Percentiles rank a stretch among this genome's conserved stretches.
Evolutionary conservation across 2,113 vertebrate species (phyloP).

Genomic region (Pyrgilauda ruficollis): DNA sequence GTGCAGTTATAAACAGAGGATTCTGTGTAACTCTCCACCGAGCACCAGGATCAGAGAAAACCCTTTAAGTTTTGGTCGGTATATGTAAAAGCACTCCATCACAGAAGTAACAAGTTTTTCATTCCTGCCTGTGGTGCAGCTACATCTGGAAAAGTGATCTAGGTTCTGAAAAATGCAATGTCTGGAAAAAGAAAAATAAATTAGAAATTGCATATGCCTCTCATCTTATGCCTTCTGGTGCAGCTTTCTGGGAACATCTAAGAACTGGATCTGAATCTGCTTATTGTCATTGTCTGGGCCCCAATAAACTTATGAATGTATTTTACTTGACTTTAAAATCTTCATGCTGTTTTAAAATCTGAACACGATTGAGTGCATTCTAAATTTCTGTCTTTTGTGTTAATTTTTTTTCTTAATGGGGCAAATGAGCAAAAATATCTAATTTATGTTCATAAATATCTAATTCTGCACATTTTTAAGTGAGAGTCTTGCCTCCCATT

Average conservation of each 20-base stretch:
- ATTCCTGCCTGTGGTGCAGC: not conserved
- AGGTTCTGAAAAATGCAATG: not conserved
- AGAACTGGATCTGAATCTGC: not conserved
- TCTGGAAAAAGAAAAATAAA: not conserved
- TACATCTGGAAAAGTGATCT: not conserved
- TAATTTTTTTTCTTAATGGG: no score
- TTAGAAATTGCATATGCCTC: not conserved
- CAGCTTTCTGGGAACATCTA: not conserved
- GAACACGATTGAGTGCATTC: not conserved
- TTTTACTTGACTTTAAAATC: not conserved
- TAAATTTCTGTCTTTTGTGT: not conserved
- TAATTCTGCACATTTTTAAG: not conserved
- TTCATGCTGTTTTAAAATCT: not conserved
- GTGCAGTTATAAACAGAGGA: not conserved
- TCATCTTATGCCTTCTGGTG: not conserved
- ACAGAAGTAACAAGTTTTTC: not conserved
- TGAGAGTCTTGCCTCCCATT: fast-evolving
- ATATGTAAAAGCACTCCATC: not conserved
- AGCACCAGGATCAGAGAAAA: not conserved
- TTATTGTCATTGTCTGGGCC: not conserved
- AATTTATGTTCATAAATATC: not conserved
- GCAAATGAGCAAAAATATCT: not conserved
- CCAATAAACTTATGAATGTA: not conserved
- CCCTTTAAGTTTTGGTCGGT: not conserved
- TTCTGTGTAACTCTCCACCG: not conserved